Conservation (phyloP, 2,113 vertebrate genomes). For the Plestiodon gilberti region DNA sequence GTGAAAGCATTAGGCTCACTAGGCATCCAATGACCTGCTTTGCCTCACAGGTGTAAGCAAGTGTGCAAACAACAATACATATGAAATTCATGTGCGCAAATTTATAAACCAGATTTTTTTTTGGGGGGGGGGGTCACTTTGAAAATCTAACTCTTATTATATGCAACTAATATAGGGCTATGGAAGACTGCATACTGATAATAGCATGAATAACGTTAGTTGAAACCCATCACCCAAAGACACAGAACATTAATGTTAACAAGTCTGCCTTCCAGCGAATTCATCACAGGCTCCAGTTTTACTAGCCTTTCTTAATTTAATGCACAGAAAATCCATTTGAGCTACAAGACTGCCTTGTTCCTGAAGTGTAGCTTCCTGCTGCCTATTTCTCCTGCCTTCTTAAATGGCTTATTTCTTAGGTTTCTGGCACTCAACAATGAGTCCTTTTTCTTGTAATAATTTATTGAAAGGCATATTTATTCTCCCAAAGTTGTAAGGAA, state of each 20-base stretch:
- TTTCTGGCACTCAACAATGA: not conserved
- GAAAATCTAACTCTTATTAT: not conserved
- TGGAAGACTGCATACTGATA: not conserved
- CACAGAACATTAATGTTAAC: not conserved
- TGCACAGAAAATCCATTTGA: not conserved
- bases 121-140: accelerated
- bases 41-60: not conserved
- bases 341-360: not conserved
- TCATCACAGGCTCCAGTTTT: not conserved
- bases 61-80: not conserved
- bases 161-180: not conserved
- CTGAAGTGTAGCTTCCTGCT: slow-evolving; percentile 5
- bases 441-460: not conserved
- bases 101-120: accelerated
- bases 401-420: not conserved
- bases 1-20: not conserved
- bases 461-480: slow-evolving; percentile 13
- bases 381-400: not conserved
- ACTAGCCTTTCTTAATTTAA: not conserved
- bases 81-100: not conserved
- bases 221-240: not conserved
- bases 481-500: not conserved
- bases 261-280: not conserved
- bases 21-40: not conserved
- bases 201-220: not conserved